Evolutionary conservation across 2,113 vertebrate genomes (phyloP), one percentile per base, ranked within the genome.

Genomic region (Eurystomus gularis): DNA sequence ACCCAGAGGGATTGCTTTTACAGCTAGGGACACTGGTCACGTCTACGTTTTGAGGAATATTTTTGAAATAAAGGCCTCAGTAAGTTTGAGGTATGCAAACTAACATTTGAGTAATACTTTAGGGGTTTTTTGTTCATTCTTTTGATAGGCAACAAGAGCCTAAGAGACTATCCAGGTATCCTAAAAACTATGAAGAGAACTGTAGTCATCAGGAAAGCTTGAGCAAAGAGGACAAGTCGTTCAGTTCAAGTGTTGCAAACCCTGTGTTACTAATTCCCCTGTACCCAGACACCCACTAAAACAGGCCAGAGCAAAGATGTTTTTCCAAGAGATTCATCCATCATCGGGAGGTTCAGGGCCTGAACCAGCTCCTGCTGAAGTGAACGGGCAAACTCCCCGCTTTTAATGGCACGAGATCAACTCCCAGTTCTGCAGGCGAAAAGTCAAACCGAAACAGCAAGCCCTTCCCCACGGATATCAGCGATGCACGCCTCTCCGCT

Each of bases 401-500:
- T 87, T 62, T 71, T n/a, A 7, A 61, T 61, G 81, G 86, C 91
- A 48, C 1, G 0, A 31, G 68, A 68, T 54, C 65, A 52, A 10
- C 13, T 87, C 78, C 58, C 70, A 61, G 82, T 4, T 51, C 51
- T 69, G 42, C 75, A 82, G 69, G 73, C 81, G 76, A 33, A 42
- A 10, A 39, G 28, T 11, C 28, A 57, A 37, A 44, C 24, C 24
- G 54, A 33, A 37, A 24, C 19, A 70, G 19, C 35, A 86, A 58
- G 57, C 70, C 57, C 42, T 28, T 4, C 42, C 70, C 64, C 28
- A 54, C 31, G 26, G 48, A 57, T n/a, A 54, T 6, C 16, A 17
- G 29, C 0, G 24, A 11, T 5, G 40, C 39, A 54, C 3, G 0
- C 35, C 91, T 55, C 92, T 52, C 52, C 0, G 1, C 3, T 13